Evolutionary conservation across 35 echinoderm and acorn worm genomes (phyloP), one percentile per base, ranked within the genome.

Genomic region (Apostichopus japonicus): DNA sequence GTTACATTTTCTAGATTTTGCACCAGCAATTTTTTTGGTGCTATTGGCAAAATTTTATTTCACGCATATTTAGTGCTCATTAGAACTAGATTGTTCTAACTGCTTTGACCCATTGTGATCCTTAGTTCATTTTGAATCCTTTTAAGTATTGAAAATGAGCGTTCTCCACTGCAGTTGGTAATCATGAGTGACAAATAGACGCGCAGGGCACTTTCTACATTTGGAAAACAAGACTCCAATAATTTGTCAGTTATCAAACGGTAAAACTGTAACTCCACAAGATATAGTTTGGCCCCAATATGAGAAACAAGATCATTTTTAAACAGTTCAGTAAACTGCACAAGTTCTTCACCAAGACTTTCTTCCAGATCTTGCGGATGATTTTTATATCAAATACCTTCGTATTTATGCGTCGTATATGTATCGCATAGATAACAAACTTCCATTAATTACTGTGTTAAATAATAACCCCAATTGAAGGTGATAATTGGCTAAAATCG

Each of bases 291-390:
- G 73, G 16, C 25, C 9, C 73, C 73, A 77, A 77, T 77, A 16
- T 77, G 73, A 77, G 73, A 77, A 77, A 15, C 73, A 77, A 17
- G 73, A 77, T 77, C 73, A 77, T 19, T 77, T 77, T 24, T 17
- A 77, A 77, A 44, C 73, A 77, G 73, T 77, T 77, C 73, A 77
- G 73, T 77, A 77, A 77, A 77, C 73, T 77, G 73, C 73, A 77
- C 10, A 77, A 77, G 14, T 77, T 77, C 73, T 17, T 17, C 73
- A 77, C 73, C 73, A 77, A 77, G 16, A 77, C 73, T 77, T 77
- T 77, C 73, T 77, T 77, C 73, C 8, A 77, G 25, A 77, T 77
- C 73, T 17, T 77, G 1, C 10, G 73, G 33, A 44, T 44, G 33
- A 44, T 44, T 44, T 44, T 44, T 44, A 44, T 44, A 4, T 44